Conservation (phyloP, 2,888 invertebrate species). For the Volucella inflata region DNA sequence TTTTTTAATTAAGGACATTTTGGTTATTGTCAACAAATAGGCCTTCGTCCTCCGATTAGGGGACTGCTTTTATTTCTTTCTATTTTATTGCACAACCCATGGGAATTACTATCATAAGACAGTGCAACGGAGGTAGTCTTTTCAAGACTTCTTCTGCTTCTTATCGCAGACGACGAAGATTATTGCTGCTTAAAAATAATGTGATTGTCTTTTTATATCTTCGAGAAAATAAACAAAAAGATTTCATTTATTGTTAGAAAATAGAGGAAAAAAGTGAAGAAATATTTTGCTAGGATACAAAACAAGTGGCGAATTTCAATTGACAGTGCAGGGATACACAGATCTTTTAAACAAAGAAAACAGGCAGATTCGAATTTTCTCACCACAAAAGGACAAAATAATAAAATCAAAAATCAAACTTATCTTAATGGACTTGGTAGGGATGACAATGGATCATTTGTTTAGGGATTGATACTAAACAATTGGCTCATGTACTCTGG, state of each 20-base stretch:
- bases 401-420: conserved; percentile 63
- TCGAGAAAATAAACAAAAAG: conserved; percentile 60
- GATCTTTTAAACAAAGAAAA: conserved; percentile 52
- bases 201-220: conserved; percentile 62
- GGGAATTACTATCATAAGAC: conserved; percentile 64
- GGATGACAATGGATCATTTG: conserved; percentile 66
- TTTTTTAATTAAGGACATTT: conserved; percentile 70
- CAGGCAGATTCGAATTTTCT: conserved; percentile 58
- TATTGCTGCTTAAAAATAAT: conserved; percentile 70
- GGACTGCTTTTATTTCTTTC: conserved; percentile 43
- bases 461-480: conserved; percentile 34
- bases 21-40: conserved; percentile 71
- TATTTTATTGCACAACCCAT: conserved; percentile 56
- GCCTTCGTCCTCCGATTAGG: conserved; percentile 31
- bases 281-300: conserved; percentile 49
- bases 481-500: conserved; percentile 56
- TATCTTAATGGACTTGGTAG: conserved; percentile 48
- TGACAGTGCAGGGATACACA: conserved; percentile 12
- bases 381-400: conserved; percentile 68
- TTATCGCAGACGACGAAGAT: conserved; percentile 67
- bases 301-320: conserved; percentile 53
- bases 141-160: conserved; percentile 23
- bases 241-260: conserved; percentile 56
- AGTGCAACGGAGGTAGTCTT: conserved; percentile 27
- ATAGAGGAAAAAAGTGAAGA: conserved; percentile 9